These are phyloP conservation scores for Steinernema scapterisci DNA, from an alignment of 2,888 invertebrate genomes.

Conservation along the genomic window DNA sequence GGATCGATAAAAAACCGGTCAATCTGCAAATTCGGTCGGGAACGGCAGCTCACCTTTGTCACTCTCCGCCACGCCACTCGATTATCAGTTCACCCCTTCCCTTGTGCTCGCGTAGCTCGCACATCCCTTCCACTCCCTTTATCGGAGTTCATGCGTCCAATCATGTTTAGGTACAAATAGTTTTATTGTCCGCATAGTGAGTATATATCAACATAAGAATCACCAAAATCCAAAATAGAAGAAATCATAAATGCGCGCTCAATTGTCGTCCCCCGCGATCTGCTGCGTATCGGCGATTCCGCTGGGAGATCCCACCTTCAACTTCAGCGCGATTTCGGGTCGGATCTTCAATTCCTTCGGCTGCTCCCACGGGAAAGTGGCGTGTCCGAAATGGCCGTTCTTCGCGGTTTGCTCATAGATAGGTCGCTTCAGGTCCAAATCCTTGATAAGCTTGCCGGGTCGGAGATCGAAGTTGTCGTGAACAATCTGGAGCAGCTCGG, in stretches of 20 bases:
- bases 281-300: slow-evolving; percentile 21
- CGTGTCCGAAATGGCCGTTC: slow-evolving; percentile 54
- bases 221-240: too few species aligned
- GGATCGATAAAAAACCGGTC: too few species aligned
- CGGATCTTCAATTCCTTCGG: slow-evolving; percentile 77
- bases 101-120: too few species aligned
- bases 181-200: too few species aligned
- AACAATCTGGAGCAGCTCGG: slow-evolving; percentile 81
- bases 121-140: too few species aligned
- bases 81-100: too few species aligned
- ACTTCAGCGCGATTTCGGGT: not conserved
- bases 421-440: slow-evolving; percentile 49
- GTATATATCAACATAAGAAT: too few species aligned
- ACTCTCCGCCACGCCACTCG: too few species aligned
- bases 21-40: too few species aligned
- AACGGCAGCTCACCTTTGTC: too few species aligned
- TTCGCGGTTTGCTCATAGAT: slow-evolving; percentile 54
- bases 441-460: slow-evolving; percentile 94
- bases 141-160: too few species aligned
- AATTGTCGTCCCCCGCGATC: not conserved
- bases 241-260: not conserved
- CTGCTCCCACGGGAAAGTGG: slow-evolving; percentile 82
- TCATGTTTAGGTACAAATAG: too few species aligned
- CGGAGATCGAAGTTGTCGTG: slow-evolving; percentile 93
- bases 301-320: slow-evolving; percentile 14